A percentile compares a stretch with the other conserved stretches of the same genome.
Conservation (phyloP, 1,140 invertebrate genomes). For the Nephotettix cincticeps region DNA sequence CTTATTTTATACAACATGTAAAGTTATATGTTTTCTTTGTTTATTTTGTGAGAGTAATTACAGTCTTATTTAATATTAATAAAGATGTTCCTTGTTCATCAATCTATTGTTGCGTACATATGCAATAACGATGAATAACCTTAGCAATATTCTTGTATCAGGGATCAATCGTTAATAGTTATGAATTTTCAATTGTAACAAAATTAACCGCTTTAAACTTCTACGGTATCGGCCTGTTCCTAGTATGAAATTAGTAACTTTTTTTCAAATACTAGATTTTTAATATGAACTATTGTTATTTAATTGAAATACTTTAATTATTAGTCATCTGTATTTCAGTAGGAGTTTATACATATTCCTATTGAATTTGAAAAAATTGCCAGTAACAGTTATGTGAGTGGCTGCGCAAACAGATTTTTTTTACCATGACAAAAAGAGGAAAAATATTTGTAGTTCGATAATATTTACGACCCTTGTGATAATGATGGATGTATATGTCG, state of each 20-base stretch:
- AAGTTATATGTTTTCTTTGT: slow-evolving; percentile 5
- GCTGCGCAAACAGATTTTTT: slow-evolving; percentile 25
- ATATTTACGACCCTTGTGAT: slow-evolving; percentile 40
- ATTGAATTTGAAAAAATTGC: slow-evolving; percentile 18
- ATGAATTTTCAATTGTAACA: not conserved
- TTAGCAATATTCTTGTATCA: slow-evolving; percentile 14
- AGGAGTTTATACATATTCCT: slow-evolving; percentile 13
- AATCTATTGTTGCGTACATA: slow-evolving; percentile 20
- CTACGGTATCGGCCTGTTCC: not conserved
- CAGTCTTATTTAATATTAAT: not conserved
- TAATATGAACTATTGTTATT: slow-evolving; percentile 21
- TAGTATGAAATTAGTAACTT: not conserved
- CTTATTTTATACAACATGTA: not conserved
- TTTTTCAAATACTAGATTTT: slow-evolving; percentile 25
- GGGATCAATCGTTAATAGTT: slow-evolving; percentile 12
- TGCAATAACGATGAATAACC: slow-evolving; percentile 14
- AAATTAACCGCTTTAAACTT: not conserved
- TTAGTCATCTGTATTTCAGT: slow-evolving; percentile 9
- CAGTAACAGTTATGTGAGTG: not conserved
- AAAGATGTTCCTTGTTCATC: too few species aligned
- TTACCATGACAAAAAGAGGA: slow-evolving; percentile 31
- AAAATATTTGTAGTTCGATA: slow-evolving; percentile 28
- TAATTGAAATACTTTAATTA: slow-evolving; percentile 21
- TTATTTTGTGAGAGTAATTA: not conserved
- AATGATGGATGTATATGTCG: slow-evolving; percentile 35